Evolutionary conservation across 2,113 vertebrate species (phyloP).

Genomic region (Rynchops niger): DNA sequence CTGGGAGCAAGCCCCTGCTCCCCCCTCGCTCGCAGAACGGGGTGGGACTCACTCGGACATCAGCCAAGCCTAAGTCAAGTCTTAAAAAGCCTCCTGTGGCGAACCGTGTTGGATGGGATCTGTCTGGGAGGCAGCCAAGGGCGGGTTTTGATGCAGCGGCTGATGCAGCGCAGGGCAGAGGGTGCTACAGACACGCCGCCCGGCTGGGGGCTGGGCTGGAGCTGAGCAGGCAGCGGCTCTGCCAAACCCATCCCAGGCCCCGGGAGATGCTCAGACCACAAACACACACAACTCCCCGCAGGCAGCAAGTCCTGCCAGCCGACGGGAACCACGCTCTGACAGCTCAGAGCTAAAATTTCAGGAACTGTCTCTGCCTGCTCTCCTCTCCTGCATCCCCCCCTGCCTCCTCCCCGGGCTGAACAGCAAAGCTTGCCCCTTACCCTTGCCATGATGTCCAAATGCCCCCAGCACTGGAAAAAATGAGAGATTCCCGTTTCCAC

Average conservation of each 20-base stretch:
- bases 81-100: not conserved
- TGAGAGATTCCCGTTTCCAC: not conserved
- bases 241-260: not conserved
- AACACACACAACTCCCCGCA: not conserved
- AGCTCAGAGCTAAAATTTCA: not conserved
- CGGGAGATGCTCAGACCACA: not conserved
- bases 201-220: not conserved
- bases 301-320: not conserved
- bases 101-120: not conserved
- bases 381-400: not conserved
- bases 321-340: fast-evolving
- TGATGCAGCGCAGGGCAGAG: not conserved
- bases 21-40: not conserved
- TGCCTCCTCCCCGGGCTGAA: not conserved
- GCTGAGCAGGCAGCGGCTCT: not conserved
- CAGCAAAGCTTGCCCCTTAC: not conserved
- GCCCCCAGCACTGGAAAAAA: not conserved
- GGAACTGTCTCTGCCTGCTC: not conserved
- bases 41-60: not conserved
- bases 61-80: not conserved
- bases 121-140: not conserved
- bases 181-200: fast-evolving
- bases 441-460: not conserved
- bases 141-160: too few relatives aligned
- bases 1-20: not conserved